These are phyloP conservation scores for Drosophila emarginata DNA, from an alignment of 2,888 invertebrate genomes.

Conservation along the genomic window DNA sequence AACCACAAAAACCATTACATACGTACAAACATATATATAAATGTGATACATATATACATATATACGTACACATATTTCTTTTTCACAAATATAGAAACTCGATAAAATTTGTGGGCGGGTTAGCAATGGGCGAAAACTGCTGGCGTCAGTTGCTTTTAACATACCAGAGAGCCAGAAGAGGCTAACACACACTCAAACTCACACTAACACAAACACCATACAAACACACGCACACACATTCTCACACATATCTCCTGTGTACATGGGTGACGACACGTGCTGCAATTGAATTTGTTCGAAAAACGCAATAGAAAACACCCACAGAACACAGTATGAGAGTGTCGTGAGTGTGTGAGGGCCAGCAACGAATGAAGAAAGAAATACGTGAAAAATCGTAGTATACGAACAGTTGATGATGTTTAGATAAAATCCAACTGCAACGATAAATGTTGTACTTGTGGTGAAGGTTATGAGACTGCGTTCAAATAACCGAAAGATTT, in stretches of 20 bases:
- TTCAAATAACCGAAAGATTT: too few species aligned
- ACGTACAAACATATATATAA: not conserved
- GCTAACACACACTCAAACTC: slow-evolving; percentile 10
- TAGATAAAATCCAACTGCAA: not conserved
- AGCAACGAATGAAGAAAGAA: slow-evolving; percentile 16
- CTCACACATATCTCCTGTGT: slow-evolving; percentile 46
- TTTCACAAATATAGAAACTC: slow-evolving; percentile 63
- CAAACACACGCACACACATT: slow-evolving; percentile 37
- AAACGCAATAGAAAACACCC: slow-evolving; percentile 73
- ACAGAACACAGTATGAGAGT: slow-evolving; percentile 23
- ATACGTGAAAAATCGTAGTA: not conserved
- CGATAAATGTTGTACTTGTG: not conserved
- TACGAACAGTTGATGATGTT: slow-evolving; percentile 31
- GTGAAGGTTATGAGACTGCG: not conserved
- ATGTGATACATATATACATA: not conserved
- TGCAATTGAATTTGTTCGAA: slow-evolving; percentile 74
- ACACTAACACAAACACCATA: slow-evolving; percentile 23
- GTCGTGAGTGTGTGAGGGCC: not conserved
- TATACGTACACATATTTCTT: slow-evolving; percentile 57
- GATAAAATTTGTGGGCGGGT: slow-evolving; percentile 54
- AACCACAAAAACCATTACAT: not conserved
- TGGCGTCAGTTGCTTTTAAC: slow-evolving; percentile 75
- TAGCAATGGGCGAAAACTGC: slow-evolving; percentile 51
- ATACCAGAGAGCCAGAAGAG: slow-evolving; percentile 29
- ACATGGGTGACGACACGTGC: slow-evolving; percentile 69